These are phyloP conservation scores for Anarhynchus alexandrinus DNA, from an alignment of 2,113 vertebrate genomes.

Conservation along the genomic window DNA sequence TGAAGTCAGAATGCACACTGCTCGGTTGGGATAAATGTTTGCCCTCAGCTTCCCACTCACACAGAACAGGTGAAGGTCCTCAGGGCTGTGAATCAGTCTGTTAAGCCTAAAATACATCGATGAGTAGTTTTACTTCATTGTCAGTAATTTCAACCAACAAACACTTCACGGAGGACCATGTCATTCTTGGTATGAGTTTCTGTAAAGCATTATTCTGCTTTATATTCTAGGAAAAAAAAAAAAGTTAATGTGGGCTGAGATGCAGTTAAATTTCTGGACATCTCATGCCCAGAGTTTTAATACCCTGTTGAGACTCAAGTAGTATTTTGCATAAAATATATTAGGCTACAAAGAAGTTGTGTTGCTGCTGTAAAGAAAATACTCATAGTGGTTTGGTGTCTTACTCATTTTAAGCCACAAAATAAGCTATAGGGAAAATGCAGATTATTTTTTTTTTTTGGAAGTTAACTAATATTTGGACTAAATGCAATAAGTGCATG, in stretches of 20 bases:
- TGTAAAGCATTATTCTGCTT: not conserved
- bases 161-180: not conserved
- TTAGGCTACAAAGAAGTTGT: not conserved
- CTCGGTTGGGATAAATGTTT: not conserved
- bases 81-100: not conserved
- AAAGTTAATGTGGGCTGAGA: not conserved
- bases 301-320: not conserved
- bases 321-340: not conserved
- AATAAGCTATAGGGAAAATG: not conserved
- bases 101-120: not conserved
- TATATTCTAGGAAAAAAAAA: not conserved
- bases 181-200: not conserved
- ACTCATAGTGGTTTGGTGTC: not conserved
- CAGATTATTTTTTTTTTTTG: not conserved
- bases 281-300: not conserved
- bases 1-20: not conserved
- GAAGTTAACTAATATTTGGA: not conserved
- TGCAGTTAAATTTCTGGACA: not conserved
- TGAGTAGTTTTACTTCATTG: not conserved
- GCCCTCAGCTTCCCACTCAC: not conserved
- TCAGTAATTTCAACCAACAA: not conserved
- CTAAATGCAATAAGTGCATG: not conserved
- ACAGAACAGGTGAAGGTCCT: not conserved
- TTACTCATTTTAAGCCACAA: not conserved
- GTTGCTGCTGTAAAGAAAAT: not conserved